These are phyloP conservation scores for Deilephila elpenor DNA, from an alignment of 2,888 invertebrate species.

Conservation along the genomic window DNA sequence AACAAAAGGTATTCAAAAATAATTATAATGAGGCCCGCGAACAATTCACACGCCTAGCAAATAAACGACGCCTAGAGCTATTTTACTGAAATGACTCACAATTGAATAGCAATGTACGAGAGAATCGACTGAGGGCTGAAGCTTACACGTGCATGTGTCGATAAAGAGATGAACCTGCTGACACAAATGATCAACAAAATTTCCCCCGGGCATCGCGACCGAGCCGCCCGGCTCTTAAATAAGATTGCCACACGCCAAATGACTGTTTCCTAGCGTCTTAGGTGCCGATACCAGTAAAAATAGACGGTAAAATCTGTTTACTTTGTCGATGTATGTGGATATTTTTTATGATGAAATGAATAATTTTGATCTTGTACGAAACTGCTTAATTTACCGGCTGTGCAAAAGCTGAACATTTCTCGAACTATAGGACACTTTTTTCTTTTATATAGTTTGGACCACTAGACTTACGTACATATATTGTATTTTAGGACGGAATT, in stretches of 20 bases:
- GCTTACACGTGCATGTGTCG: constrained; percentile 46
- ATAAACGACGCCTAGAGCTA: not conserved
- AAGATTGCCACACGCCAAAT: constrained; percentile 29
- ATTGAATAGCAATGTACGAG: constrained; percentile 5
- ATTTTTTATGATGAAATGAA: not conserved
- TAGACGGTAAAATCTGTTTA: constrained; percentile 17
- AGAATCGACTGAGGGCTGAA: constrained; percentile 18
- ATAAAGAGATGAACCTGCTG: constrained; percentile 55
- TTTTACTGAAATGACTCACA: constrained; percentile 11
- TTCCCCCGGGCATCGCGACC: constrained; percentile 53
- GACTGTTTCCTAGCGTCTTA: constrained; percentile 27
- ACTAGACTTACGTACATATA: too few species aligned
- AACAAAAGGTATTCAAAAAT: not conserved
- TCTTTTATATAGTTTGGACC: too few species aligned
- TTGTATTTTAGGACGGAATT: too few species aligned
- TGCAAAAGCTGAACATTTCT: too few species aligned
- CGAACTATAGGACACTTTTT: too few species aligned
- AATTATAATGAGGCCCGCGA: not conserved
- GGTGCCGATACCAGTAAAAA: constrained; percentile 7
- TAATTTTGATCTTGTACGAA: not conserved
- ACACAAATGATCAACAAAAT: constrained; percentile 65
- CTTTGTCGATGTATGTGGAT: not conserved
- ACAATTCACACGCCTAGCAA: not conserved
- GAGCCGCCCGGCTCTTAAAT: constrained; percentile 29
- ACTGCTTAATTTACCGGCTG: too few species aligned